Evolutionary conservation across 2,888 invertebrate genomes (phyloP), one percentile per base, ranked within the genome.

Genomic region (Hydroisotoma schaefferi): DNA sequence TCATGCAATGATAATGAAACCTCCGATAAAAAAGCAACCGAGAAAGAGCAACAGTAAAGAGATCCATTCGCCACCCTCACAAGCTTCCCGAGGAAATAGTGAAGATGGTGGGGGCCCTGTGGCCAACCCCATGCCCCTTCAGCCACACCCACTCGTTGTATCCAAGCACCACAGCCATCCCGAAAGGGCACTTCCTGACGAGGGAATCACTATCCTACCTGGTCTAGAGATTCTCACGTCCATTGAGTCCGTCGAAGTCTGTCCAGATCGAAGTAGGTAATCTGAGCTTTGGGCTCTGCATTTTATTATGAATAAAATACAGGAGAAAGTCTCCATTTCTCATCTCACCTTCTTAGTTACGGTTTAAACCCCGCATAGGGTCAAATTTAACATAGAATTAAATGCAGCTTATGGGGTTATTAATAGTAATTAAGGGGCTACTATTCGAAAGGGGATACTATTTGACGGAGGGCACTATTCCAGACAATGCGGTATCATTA

Each of bases 251-350:
- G 65, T 68, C 57, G 56, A 59, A 56, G 63, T 68, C 59, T 57
- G 61, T 44, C 68, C 68, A 44, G 68, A 68, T 53, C 65, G 56
- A 65, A 61, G 68, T 68, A 60, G 58, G 65, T 65, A 61, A n/a
- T 33, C 6, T 47, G 47, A n/a, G n/a, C 43, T 43, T 33, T 33
- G 10, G 6, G 6, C 18, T 43, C 43, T 6, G 43, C n/a, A 43
- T 43, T 18, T 43, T 43, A 8, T 43, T 8, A n/a, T n/a, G n/a
- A n/a, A n/a, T n/a, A n/a, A n/a, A n/a, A n/a, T n/a, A n/a, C n/a
- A n/a, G n/a, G n/a, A n/a, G n/a, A n/a, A n/a, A n/a, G n/a, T n/a
- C n/a, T n/a, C n/a, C n/a, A n/a, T n/a, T n/a, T n/a, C n/a, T n/a
- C n/a, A n/a, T n/a, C n/a, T n/a, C n/a, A n/a, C n/a, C n/a, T n/a